phyloP scores from a whole-genome alignment of 2,888 invertebrate genomes.

The Therioaphis trifolii region DNA sequence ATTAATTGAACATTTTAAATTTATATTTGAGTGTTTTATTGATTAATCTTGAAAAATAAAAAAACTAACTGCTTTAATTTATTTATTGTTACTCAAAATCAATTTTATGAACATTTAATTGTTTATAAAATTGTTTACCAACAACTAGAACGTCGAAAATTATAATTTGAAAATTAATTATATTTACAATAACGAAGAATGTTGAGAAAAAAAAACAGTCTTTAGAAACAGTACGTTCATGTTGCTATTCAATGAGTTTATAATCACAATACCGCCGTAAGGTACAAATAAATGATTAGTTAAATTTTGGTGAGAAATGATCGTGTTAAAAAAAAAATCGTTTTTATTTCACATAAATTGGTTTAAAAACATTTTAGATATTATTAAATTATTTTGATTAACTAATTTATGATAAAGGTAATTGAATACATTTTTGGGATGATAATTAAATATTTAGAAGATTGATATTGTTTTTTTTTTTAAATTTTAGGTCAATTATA shows the following conservation, averaged over 20 bases:
- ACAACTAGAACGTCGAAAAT: background rate
- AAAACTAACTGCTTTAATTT: too few relatives aligned
- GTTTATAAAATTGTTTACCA: background rate
- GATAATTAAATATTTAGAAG: background rate
- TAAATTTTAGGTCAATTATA: too few relatives aligned
- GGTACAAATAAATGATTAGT: background rate
- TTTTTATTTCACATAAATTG: too few relatives aligned
- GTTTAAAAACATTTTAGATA: too few relatives aligned
- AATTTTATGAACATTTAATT: background rate
- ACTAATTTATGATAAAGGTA: too few relatives aligned
- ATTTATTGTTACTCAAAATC: background rate
- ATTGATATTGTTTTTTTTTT: background rate
- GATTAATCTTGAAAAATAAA: too few relatives aligned
- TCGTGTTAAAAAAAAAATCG: background rate
- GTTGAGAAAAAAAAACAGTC: background rate
- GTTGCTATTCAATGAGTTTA: background rate
- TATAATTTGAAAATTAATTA: background rate
- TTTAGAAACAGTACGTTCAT: constrained; percentile 1
- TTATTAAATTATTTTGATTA: too few relatives aligned
- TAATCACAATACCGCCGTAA: background rate
- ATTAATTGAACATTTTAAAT: too few relatives aligned
- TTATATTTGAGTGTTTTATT: too few relatives aligned
- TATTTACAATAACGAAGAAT: background rate
- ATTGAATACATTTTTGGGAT: too few relatives aligned
- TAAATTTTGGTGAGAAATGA: background rate